These are phyloP conservation scores for Cercocebus atys DNA, from an alignment of 2,113 vertebrate genomes.

Conservation along the genomic window DNA sequence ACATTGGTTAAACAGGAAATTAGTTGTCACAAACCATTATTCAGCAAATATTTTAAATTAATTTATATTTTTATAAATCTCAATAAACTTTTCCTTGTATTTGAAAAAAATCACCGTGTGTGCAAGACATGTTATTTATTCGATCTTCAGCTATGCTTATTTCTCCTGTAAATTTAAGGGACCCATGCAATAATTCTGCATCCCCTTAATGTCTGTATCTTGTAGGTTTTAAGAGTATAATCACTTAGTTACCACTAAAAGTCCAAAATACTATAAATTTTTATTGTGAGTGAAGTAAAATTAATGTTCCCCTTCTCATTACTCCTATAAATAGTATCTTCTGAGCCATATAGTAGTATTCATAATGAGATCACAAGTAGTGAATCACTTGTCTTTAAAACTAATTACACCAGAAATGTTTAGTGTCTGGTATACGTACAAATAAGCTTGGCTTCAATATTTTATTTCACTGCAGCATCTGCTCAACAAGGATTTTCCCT, in stretches of 20 bases:
- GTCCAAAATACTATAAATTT: neutral
- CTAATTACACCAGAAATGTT: constrained; percentile 72
- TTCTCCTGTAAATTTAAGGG: neutral
- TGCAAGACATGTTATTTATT: neutral
- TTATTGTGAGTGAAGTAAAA: neutral
- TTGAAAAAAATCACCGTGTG: neutral
- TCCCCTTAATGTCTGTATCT: neutral
- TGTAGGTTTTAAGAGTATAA: constrained; percentile 41
- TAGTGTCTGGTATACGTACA: constrained; percentile 79
- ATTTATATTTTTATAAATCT: neutral
- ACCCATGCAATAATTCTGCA: neutral
- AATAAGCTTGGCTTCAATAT: constrained; percentile 79
- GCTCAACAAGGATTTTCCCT: constrained; percentile 76
- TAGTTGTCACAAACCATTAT: neutral
- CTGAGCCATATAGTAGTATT: constrained; percentile 16
- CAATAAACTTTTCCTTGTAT: neutral
- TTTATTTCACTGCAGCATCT: constrained; percentile 82
- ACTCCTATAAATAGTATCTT: neutral
- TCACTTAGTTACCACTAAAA: constrained; percentile 19
- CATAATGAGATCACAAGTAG: constrained; percentile 54
- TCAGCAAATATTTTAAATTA: constrained; percentile 9
- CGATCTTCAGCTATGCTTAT: neutral
- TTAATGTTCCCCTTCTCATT: neutral
- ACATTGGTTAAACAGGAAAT: neutral
- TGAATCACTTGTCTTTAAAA: constrained; percentile 73